Base-by-base conservation (phyloP, 2,888 invertebrate genomes). In the Plusia festucae region DNA sequence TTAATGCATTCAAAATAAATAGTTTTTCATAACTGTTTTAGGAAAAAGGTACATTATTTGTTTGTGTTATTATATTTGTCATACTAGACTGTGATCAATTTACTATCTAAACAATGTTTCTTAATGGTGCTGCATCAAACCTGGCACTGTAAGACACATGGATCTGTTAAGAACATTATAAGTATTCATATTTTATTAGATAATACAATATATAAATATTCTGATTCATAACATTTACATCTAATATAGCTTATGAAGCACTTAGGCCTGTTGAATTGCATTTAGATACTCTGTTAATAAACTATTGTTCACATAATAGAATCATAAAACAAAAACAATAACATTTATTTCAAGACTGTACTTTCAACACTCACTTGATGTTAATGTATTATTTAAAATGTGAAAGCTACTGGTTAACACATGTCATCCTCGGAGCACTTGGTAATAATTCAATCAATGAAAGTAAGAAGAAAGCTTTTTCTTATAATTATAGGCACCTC, bases 401-500 rank as follows among this genome's bases (percentile, higher is more conserved):
- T 27, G 30, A 51, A 58, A 27, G 20, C 13, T 18, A 2, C 1
- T 8, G 20, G 6, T 55, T 20, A 16, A 65, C 52, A 58, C 27
- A 51, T 59, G 2, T 15, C 7, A 27, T 62, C 27, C 51, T 52
- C 0, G 0, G 18, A 46, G 22, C 22, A 55, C 20, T 22, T 40
- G 8, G 53, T 73, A 65, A 51, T 59, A 63, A 60, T 70, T 70
- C 15, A 61, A 65, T 60, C 54, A 62, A 58, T 65, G 60, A 64
- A 61, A 66, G 65, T 46, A 34, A 57, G 53, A 68, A 65, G 76
- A 76, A 76, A 78, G 68, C 61, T 55, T 56, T 75, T 62, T 67
- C 30, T 65, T 63, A 53, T 60, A 65, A 69, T 73, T 69, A 69
- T 69, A 62, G 59, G 68, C 27, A 59, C 68, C 67, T 78, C 72